phyloP scores from a whole-genome alignment of 2,797 vertebrate species.

The Protosalanx chinensis region DNA sequence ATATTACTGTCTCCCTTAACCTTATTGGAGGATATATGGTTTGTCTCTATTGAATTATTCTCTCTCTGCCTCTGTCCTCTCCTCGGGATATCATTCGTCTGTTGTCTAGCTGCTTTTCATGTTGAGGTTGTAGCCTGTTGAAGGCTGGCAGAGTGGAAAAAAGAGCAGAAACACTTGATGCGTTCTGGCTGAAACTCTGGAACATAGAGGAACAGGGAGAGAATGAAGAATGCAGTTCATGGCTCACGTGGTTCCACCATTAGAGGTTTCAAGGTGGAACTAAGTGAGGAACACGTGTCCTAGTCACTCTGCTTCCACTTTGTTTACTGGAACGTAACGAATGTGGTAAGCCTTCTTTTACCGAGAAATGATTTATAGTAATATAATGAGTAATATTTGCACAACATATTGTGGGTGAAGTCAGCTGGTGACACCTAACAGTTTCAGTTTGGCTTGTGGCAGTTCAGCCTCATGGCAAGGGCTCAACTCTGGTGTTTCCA shows the following conservation, averaged over 20 bases:
- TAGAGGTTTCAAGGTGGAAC: constrained; percentile 8
- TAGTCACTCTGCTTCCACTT: too few relatives aligned
- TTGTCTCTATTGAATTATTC: constrained; percentile 36
- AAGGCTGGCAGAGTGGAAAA: constrained; percentile 42
- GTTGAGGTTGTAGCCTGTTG: constrained; percentile 41
- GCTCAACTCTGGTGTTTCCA: too few relatives aligned
- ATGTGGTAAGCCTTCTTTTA: too few relatives aligned
- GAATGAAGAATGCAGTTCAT: background rate
- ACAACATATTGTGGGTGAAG: too few relatives aligned
- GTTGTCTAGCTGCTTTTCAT: constrained; percentile 53
- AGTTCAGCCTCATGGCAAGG: too few relatives aligned
- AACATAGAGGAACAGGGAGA: background rate
- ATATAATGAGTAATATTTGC: too few relatives aligned
- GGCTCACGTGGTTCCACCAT: too few relatives aligned
- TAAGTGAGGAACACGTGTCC: background rate
- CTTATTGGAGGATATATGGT: background rate
- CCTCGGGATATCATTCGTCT: constrained; percentile 50
- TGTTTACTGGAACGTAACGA: too few relatives aligned
- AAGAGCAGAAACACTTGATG: constrained; percentile 44
- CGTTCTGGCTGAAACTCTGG: constrained; percentile 13
- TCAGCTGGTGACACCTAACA: too few relatives aligned
- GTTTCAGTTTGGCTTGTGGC: too few relatives aligned
- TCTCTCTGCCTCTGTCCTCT: constrained; percentile 17
- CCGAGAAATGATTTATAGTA: too few relatives aligned
- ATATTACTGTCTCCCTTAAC: too few relatives aligned